Evolutionary conservation across 2,888 invertebrate genomes (phyloP), one percentile per base, ranked within the genome.

Genomic region (Sycophila texana): DNA sequence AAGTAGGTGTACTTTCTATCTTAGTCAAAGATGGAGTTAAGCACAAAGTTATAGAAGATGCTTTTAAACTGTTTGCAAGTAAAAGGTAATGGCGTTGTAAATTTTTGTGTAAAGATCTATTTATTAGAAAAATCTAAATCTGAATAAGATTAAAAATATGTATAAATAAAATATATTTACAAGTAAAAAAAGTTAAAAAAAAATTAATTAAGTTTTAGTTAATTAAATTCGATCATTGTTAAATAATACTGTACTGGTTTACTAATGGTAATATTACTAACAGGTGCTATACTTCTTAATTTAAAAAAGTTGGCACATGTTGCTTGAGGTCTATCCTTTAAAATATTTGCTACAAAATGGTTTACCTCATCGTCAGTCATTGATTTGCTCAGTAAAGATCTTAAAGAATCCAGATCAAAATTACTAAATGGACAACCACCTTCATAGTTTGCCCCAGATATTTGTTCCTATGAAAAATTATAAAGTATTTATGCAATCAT

Each of bases 381-480:
- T 53, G 74, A 73, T 49, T 74, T 75, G 2, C 30, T 4, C 16
- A 80, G 16, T 30, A 81, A 73, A 67, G 68, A 71, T 79, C 75
- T 82, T n/a, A 93, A 89, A 81, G 90, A 90, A 57, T 85, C 83
- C 13, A 84, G 83, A 83, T 93, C 93, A 90, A 93, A 93, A 82
- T 92, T 91, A 84, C 92, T 92, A 83, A 94, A 94, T 2, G 94
- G 94, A 82, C 94, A 94, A 16, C 94, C 94, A 70, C 94, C 94
- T 89, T 93, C 93, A 79, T 90, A 91, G 66, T 83, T 87, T 5
- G 92, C 88, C 74, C 91, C 91, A 16, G 91, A 88, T 22, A 85
- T 77, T 74, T 85, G 84, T 55, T 81, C 83, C 90, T 91, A 79
- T n/a, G 84, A 86, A 71, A 72, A 30, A 77, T 72, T 68, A 68